Conservation (phyloP, 2,888 invertebrate species). For the Gibbula magus region DNA sequence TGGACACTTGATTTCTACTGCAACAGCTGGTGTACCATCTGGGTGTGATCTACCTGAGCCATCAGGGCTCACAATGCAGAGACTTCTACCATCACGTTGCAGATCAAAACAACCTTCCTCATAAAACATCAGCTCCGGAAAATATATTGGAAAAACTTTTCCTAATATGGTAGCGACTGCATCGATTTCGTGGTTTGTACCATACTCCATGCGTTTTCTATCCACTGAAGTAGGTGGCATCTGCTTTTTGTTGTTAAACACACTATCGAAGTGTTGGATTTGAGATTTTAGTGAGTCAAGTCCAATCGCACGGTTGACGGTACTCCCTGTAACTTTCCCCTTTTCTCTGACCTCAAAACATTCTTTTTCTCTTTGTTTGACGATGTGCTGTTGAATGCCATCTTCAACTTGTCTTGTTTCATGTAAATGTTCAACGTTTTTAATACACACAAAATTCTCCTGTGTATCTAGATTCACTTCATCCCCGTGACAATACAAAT, state of each 20-base stretch:
- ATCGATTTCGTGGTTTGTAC: slow-evolving; percentile 20
- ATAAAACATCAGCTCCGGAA: slow-evolving; percentile 27
- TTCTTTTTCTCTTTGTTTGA: slow-evolving; percentile 27
- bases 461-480: background rate
- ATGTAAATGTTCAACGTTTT: background rate
- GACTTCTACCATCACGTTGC: background rate
- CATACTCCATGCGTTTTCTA: slow-evolving; percentile 22
- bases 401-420: background rate
- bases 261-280: slow-evolving; percentile 27
- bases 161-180: slow-evolving; percentile 34
- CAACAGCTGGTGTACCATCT: background rate
- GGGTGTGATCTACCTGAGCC: slow-evolving; percentile 12
- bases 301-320: slow-evolving; percentile 26
- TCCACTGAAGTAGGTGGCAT: background rate
- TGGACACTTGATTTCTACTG: slow-evolving; percentile 35
- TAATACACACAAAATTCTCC: background rate
- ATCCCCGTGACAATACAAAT: background rate
- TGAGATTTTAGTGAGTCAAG: slow-evolving; percentile 23
- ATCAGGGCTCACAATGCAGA: slow-evolving; percentile 34
- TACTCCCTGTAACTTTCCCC: slow-evolving; percentile 36
- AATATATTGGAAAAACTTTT: slow-evolving; percentile 27
- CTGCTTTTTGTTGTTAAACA: background rate
- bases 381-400: background rate
- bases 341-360: slow-evolving; percentile 29
- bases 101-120: slow-evolving; percentile 32